Evolutionary conservation across 2,888 invertebrate genomes (phyloP), one percentile per base, ranked within the genome.

Genomic region (Eupeodes latifasciatus): DNA sequence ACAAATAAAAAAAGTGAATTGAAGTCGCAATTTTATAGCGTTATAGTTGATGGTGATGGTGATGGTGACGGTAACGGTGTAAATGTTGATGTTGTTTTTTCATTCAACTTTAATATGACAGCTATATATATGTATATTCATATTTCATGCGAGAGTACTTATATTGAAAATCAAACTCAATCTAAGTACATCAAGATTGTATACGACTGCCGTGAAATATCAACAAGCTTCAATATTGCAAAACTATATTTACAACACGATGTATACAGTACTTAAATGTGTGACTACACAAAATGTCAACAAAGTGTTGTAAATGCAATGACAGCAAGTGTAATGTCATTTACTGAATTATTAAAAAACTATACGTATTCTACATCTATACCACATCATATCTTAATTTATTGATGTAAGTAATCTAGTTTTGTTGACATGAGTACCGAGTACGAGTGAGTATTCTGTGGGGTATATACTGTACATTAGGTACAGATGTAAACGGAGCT

Each of bases 231-330:
- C n/a, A 53, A 69, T 69, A 66, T 49, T 53, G 36, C 49, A 53
- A 16, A 4, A 69, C 10, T 9, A 14, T 36, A 67, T 67, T 51
- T 51, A 67, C 67, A 67, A 49, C 9, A 9, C 40, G 40, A 40
- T 27, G 40, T 40, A 40, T 40, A 40, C 9, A 7, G 9, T 40
- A 40, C 40, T 40, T 9, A 27, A 27, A 27, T 27, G 27, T 27
- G 27, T 27, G 40, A 7, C 40, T 40, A 40, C 6, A 40, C 36
- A 40, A 36, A 69, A 47, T 53, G 53, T 53, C 69, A 69, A 69
- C 69, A 69, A 69, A 69, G 69, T 69, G 53, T 69, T 69, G 36
- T 36, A 53, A 69, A 69, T 69, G 69, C 69, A 69, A 11, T 69
- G 53, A 69, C 69, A 69, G 14, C 36, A 49, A 47, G n/a, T 49